These are phyloP conservation scores for Pristis pectinata DNA, from an alignment of 2,797 vertebrate genomes.

Conservation along the genomic window DNA sequence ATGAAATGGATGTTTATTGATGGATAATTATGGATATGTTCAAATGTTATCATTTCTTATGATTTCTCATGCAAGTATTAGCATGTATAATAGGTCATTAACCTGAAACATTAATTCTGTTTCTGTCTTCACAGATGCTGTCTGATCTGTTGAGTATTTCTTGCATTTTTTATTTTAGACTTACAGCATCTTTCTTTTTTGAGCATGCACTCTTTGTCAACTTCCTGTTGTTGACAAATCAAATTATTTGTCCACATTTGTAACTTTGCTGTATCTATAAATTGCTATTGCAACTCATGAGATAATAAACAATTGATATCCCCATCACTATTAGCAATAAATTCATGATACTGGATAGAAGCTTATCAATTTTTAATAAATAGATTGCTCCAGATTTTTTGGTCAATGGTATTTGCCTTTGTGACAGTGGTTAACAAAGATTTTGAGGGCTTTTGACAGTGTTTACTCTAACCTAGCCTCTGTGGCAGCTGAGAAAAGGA, in stretches of 20 bases:
- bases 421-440: not conserved
- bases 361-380: not conserved
- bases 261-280: not conserved
- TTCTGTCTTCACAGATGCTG: too few relatives aligned
- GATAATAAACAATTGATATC: not conserved
- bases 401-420: not conserved
- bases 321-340: not conserved
- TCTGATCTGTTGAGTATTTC: too few relatives aligned
- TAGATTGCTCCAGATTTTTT: not conserved
- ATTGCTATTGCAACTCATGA: not conserved
- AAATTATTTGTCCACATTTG: not conserved
- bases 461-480: not conserved
- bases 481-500: not conserved
- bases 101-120: too few relatives aligned
- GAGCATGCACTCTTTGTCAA: not conserved
- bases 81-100: too few relatives aligned
- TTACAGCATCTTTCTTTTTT: too few relatives aligned
- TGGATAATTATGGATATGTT: not conserved
- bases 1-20: not conserved
- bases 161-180: too few relatives aligned
- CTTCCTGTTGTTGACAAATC: not conserved
- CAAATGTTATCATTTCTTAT: not conserved
- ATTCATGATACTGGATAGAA: not conserved
- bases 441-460: not conserved
- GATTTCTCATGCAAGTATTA: not conserved